Base-by-base conservation (phyloP, 2,797 vertebrate species). In the Hozukius guyotensis region DNA sequence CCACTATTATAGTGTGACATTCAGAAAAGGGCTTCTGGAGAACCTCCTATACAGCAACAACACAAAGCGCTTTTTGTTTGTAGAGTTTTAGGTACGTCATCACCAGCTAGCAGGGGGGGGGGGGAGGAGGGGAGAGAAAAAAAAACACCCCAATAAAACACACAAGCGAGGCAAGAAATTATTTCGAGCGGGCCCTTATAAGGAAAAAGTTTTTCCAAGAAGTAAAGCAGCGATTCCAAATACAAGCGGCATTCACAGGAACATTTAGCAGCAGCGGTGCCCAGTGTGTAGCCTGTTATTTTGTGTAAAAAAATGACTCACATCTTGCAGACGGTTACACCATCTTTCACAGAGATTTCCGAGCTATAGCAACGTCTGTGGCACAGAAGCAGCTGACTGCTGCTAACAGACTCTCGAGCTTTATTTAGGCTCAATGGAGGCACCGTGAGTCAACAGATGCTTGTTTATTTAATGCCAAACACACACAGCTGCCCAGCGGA, bases 61-160 rank as follows among this genome's bases (percentile, higher is more conserved):
- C 87, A 93, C 89, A 93, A 88, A 86, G 86, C 59, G 1, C 75
- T 84, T 86, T 85, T 80, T 93, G 91, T 94, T 83, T 71, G 80
- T 64, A 6, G 42, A 72, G 65, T 65, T 77, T 75, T 29, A 20
- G 34, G 55, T 53, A 62, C 52, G 67, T 89, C 85, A 87, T 88
- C 85, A 84, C 72, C 63, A 57, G 72, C 77, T 68, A 12, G 61
- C 18, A 31, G 56, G 16, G 14, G 14, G 16, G 14, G 14, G 10
- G 8, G 22, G 16, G 12, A 1, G n/a, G n/a, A 18, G 10, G n/a
- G 10, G 6, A 20, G 38, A 46, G 18, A 46, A 46, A 42, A 63
- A 42, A 36, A 32, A n/a, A 57, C 24, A 70, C 8, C 5, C 64
- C 55, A 76, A 75, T 88, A 88, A 83, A 85, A 81, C 59, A 75